A percentile compares a stretch with the other conserved stretches of the same genome.
Evolutionary conservation across 2,888 invertebrate genomes (phyloP).

Genomic region (Scaptomyza parva): DNA sequence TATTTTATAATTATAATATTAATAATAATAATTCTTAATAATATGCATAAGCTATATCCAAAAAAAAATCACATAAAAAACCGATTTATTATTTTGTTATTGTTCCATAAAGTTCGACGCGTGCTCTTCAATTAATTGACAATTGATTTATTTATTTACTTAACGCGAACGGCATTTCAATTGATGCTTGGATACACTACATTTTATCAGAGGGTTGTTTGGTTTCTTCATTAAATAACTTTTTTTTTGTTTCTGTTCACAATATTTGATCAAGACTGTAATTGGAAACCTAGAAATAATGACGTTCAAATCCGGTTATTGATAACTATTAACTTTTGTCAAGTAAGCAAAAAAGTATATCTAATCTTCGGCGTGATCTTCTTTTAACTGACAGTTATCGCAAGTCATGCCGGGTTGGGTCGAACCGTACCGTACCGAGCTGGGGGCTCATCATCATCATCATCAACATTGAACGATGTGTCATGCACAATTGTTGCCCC

Average conservation of each 20-base stretch:
- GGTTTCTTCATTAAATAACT: no score
- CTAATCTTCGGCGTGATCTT: constrained; percentile 19
- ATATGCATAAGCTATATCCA: constrained; percentile 60
- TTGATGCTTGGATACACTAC: constrained; percentile 18
- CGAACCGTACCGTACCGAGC: not conserved
- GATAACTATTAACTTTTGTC: constrained; percentile 5
- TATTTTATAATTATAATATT: constrained; percentile 58
- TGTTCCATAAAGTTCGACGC: constrained; percentile 2
- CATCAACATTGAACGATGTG: constrained; percentile 43
- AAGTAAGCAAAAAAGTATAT: constrained; percentile 16
- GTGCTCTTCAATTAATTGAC: constrained; percentile 37
- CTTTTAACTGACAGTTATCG: constrained; percentile 10
- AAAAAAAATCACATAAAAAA: constrained; percentile 18
- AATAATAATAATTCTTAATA: constrained; percentile 63
- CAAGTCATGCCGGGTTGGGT: constrained; percentile 46
- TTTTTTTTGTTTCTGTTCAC: no score
- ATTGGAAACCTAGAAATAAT: not conserved
- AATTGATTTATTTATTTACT: constrained; percentile 33
- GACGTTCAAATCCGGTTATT: not conserved
- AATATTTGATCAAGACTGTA: not conserved
- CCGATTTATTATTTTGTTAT: constrained; percentile 10
- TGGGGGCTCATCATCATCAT: constrained; percentile 28
- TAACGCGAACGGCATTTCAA: constrained; percentile 16
- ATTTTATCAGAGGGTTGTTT: not conserved
- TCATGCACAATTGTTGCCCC: constrained; percentile 54